These are phyloP conservation scores for Bovichtus variegatus DNA, from an alignment of 2,797 vertebrate species.

Conservation along the genomic window DNA sequence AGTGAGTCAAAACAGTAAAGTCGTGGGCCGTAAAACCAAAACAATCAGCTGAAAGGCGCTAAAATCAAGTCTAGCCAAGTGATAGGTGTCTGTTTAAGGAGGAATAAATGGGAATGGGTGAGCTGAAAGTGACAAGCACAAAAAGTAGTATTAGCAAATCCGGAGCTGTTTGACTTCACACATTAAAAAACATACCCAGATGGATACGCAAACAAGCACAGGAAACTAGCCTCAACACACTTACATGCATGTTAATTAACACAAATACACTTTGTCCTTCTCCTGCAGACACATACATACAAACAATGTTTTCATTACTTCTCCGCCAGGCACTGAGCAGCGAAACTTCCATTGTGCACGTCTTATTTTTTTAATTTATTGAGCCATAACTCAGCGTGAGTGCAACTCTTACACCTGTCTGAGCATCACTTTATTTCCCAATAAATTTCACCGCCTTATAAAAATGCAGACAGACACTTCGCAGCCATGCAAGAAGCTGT, in stretches of 20 bases:
- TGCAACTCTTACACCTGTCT: constrained; percentile 66
- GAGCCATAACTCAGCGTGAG: constrained; percentile 61
- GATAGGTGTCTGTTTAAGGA: neutral
- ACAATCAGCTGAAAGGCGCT: no score
- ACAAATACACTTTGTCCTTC: neutral
- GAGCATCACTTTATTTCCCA: constrained; percentile 57
- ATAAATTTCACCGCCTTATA: constrained; percentile 55
- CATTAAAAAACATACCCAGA: constrained; percentile 1
- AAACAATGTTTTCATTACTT: constrained; percentile 23
- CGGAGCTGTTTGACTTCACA: neutral
- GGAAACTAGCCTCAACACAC: constrained; percentile 3
- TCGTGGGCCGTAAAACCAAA: no score
- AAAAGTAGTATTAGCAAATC: neutral
- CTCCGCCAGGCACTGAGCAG: neutral
- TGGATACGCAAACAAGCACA: constrained; percentile 6
- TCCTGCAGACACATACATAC: constrained; percentile 3
- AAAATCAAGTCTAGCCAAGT: no score
- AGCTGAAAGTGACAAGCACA: neutral
- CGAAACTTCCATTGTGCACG: constrained; percentile 7
- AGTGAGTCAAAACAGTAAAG: no score
- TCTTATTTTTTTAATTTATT: constrained; percentile 58
- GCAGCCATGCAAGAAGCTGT: constrained; percentile 40
- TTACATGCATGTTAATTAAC: constrained; percentile 2
- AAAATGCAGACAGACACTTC: constrained; percentile 48
- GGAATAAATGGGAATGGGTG: neutral